Evolutionary conservation across 2,797 vertebrate genomes (phyloP), one percentile per base, ranked within the genome.

Genomic region (Peromyscus attwateri): DNA sequence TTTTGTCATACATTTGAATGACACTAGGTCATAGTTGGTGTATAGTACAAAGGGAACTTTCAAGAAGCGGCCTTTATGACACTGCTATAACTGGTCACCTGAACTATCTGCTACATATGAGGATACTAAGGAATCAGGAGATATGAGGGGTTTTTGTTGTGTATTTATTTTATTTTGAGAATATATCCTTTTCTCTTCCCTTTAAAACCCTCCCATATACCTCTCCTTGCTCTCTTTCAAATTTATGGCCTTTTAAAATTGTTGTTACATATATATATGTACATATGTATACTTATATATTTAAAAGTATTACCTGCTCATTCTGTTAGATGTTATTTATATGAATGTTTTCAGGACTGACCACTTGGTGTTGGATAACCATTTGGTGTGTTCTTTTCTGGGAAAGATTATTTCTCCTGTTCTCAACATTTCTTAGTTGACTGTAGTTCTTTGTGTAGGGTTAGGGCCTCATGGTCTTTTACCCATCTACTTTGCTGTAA

Each of bases 51-150:
- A 34, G 29, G 12, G 3, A 57, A 29, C 55, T 34, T 73, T 13
- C 0, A 16, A 21, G 0, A n/a, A 14, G 17, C 31, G 34, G 57
- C 6, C 37, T 64, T 25, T 40, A 17, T 4, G 1, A 34, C 0
- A 25, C 0, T n/a, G 27, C 6, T 66, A 9, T n/a, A 16, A 12
- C 3, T n/a, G 40, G 4, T 25, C 27, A 40, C 3, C 14, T 55
- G 10, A 49, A 37, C 2, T 23, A 4, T 8, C n/a, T 52, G 7
- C 29, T 73, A 6, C 10, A 52, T 79, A 34, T 46, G 34, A 43
- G 11, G 2, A 87, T 37, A 64, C 5, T 80, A 49, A 90, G 12
- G 29, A 55, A 31, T n/a, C 23, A 66, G 6, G 75, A 68, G 16
- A 19, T 31, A 52, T 17, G 29, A 88, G 62, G 17, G n/a, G 4